A percentile compares a stretch with the other conserved stretches of the same genome.
Conservation (phyloP, 2,888 invertebrate genomes). For the Pammene aurita region DNA sequence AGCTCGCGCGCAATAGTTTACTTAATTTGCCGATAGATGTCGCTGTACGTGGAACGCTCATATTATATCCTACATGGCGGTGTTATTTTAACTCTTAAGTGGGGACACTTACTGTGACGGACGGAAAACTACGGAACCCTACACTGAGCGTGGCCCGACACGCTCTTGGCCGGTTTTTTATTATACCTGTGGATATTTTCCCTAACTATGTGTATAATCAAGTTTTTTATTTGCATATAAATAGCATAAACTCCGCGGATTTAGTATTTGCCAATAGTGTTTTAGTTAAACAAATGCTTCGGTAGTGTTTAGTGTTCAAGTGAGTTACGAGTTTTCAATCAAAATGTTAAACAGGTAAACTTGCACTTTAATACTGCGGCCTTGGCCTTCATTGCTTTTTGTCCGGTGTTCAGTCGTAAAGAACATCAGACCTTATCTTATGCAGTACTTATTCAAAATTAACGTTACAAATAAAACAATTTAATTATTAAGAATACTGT, state of each 20-base stretch:
- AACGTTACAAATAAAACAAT: too few relatives aligned
- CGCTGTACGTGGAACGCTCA: too few relatives aligned
- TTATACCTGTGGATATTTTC: background rate
- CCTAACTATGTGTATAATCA: slow-evolving; percentile 1
- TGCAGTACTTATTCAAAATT: background rate
- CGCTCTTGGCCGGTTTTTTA: too few relatives aligned
- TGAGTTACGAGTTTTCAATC: background rate
- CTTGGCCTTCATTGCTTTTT: slow-evolving; percentile 15
- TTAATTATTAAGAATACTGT: too few relatives aligned
- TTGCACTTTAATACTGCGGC: slow-evolving; percentile 10
- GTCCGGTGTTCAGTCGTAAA: background rate
- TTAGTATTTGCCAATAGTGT: background rate
- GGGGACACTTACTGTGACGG: too few relatives aligned
- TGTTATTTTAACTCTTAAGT: too few relatives aligned
- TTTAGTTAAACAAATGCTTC: background rate
- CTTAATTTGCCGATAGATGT: too few relatives aligned
- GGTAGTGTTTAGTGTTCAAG: background rate
- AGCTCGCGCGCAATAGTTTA: too few relatives aligned
- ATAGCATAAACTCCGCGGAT: background rate
- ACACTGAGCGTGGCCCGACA: too few relatives aligned
- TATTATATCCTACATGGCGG: too few relatives aligned
- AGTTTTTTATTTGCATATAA: slow-evolving; percentile 7
- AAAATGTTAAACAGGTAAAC: slow-evolving; percentile 25
- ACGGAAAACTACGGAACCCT: too few relatives aligned
- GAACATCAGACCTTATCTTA: background rate